A percentile compares a stretch with the other conserved stretches of the same genome.
phyloP scores from a whole-genome alignment of 2,888 invertebrate species.

The Spicauda simplicius region DNA sequence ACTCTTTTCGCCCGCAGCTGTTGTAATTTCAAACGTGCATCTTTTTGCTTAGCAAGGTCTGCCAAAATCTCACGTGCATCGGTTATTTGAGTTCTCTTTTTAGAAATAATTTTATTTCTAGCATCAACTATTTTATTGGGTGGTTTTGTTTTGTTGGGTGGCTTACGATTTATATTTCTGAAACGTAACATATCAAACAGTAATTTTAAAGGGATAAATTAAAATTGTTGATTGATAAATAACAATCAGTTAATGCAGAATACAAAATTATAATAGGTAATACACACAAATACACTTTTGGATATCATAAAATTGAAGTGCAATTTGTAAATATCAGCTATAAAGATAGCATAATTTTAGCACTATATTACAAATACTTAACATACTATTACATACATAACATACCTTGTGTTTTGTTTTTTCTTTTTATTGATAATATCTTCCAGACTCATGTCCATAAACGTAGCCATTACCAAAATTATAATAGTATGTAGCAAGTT shows the following conservation, averaged over 20 bases:
- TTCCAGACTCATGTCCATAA: constrained; percentile 76
- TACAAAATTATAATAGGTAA: too few relatives aligned
- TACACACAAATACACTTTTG: too few relatives aligned
- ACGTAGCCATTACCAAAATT: constrained; percentile 59
- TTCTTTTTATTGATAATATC: constrained; percentile 77
- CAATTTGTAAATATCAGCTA: too few relatives aligned
- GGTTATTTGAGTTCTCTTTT: constrained; percentile 89
- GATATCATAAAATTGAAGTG: not conserved
- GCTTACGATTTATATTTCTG: constrained; percentile 45
- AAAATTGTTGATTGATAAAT: too few relatives aligned
- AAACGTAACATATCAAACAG: too few relatives aligned
- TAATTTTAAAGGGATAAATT: too few relatives aligned
- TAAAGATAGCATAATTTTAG: too few relatives aligned
- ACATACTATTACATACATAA: too few relatives aligned
- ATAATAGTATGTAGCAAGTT: not conserved
- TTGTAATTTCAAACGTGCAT: constrained; percentile 89
- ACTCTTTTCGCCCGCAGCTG: constrained; percentile 85
- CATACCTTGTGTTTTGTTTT: constrained; percentile 62
- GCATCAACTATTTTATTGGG: constrained; percentile 83
- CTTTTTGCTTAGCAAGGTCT: constrained; percentile 90
- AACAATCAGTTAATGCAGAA: too few relatives aligned
- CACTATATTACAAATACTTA: too few relatives aligned
- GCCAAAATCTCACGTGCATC: constrained; percentile 93
- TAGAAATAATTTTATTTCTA: constrained; percentile 90
- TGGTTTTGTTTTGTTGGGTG: constrained; percentile 46